Evolutionary conservation across 1,140 invertebrate genomes (phyloP).

Genomic region (Oppia nitens): DNA sequence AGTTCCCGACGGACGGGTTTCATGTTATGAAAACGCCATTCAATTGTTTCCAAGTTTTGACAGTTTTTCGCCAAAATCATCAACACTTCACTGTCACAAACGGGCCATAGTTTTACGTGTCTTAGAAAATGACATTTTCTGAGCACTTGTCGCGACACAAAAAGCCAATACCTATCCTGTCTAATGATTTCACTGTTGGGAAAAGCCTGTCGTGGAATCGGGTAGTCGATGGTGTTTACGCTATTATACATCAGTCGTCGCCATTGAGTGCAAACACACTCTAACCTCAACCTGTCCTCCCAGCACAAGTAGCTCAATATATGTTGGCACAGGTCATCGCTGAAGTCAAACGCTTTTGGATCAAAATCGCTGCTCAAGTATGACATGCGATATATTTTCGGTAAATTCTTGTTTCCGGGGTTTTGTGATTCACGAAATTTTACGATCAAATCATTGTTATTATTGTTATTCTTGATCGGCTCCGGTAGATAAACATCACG

Average conservation of each 20-base stretch:
- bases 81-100: neutral
- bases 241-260: neutral
- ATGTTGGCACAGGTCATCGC: neutral
- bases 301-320: neutral
- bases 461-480: neutral
- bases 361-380: neutral
- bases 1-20: neutral
- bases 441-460: too few species aligned
- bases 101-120: neutral
- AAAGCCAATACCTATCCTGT: too few species aligned
- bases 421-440: too few species aligned
- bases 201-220: neutral
- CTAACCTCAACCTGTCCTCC: neutral
- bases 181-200: neutral
- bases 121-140: neutral
- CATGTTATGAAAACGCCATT: neutral
- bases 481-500: neutral
- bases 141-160: neutral
- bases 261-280: neutral
- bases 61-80: neutral
- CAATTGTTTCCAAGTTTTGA: neutral
- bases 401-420: neutral
- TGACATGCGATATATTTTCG: neutral
- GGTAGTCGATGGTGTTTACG: neutral
- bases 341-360: neutral